These are phyloP conservation scores for Spongilla lacustris DNA, from an alignment of 37 sponge, comb jelly and placozoan species.

Conservation along the genomic window DNA sequence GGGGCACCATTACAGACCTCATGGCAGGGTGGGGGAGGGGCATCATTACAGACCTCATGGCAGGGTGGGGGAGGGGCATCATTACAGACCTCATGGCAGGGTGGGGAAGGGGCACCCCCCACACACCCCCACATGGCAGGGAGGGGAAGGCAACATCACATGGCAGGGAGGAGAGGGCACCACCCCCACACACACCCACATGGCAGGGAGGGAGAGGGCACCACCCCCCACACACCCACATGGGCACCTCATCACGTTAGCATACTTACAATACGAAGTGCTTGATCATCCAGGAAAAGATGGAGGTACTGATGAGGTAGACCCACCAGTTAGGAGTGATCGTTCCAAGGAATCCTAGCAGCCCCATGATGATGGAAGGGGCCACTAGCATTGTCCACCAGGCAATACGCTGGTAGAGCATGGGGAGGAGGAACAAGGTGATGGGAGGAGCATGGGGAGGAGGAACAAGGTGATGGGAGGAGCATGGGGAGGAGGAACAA, in stretches of 20 bases:
- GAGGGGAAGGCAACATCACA: no score
- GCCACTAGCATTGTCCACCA: slow-evolving; percentile 81
- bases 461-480: neutral
- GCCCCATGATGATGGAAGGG: slow-evolving; percentile 35
- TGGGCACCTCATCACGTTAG: neutral
- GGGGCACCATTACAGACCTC: no score
- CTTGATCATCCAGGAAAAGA: slow-evolving; percentile 6
- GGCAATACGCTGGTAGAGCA: slow-evolving; percentile 37
- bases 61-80: neutral
- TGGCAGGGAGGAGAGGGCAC: no score
- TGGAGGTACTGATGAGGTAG: slow-evolving; percentile 39
- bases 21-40: slow-evolving; percentile 3
- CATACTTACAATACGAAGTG: slow-evolving; percentile 40
- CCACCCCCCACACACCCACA: no score
- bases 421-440: slow-evolving; percentile 4
- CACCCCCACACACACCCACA: no score
- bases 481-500: neutral
- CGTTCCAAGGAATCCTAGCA: slow-evolving; percentile 44
- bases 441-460: neutral
- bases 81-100: neutral
- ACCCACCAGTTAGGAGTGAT: slow-evolving; percentile 63
- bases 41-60: neutral
- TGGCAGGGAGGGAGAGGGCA: no score
- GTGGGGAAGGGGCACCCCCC: slow-evolving; percentile 8
- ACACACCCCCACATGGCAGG: slow-evolving; percentile 1